Evolutionary conservation across 2,797 vertebrate genomes (phyloP).

Genomic region (Darevskia mixta): DNA sequence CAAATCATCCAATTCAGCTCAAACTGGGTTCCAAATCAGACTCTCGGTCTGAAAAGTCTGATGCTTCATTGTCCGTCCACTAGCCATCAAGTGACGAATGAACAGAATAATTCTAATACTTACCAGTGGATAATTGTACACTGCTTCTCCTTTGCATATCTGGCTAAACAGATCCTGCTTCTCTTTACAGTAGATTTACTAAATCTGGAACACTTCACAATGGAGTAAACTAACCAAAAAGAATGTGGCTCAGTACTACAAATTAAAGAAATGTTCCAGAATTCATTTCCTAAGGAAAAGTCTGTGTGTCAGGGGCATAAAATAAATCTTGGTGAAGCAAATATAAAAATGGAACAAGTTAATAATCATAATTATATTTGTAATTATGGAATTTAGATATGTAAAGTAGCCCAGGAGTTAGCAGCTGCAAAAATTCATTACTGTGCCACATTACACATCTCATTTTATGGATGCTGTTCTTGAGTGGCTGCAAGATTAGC

Average conservation of each 20-base stretch:
- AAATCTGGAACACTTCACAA: neutral
- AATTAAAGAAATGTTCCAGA: neutral
- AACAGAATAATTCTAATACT: too few species aligned
- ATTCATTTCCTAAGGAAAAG: neutral
- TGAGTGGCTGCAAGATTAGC: conserved; percentile 19
- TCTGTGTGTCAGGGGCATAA: conserved; percentile 11
- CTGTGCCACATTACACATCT: conserved; percentile 15
- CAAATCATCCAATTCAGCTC: too few species aligned
- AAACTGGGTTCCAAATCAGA: neutral
- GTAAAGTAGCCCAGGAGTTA: conserved; percentile 21
- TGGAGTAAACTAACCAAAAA: neutral
- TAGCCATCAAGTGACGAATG: neutral
- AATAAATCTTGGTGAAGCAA: neutral
- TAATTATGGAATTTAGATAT: conserved; percentile 40
- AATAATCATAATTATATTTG: conserved; percentile 54
- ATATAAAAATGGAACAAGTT: conserved; percentile 48
- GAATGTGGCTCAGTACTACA: neutral
- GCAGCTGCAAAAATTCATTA: conserved; percentile 30
- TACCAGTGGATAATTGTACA: neutral
- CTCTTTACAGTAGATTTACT: neutral
- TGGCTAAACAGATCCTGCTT: neutral
- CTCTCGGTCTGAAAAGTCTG: neutral
- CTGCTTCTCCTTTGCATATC: neutral
- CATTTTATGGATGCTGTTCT: conserved; percentile 27
- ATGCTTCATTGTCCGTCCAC: neutral